Evolutionary conservation across 2,113 vertebrate genomes (phyloP).

Genomic region (Anolis sagrei): DNA sequence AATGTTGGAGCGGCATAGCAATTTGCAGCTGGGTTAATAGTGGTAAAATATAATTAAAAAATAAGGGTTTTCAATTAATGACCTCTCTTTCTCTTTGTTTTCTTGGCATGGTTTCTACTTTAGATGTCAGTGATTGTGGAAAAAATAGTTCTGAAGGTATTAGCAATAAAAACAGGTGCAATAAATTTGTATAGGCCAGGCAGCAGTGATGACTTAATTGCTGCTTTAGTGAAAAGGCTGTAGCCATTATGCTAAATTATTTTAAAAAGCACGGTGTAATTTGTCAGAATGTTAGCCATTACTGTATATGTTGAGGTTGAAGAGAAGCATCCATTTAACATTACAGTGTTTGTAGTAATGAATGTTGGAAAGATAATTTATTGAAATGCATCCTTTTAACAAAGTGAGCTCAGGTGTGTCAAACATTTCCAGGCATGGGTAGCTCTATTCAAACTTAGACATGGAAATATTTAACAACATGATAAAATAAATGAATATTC

Average conservation of each 20-base stretch:
- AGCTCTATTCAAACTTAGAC: conserved; percentile 17
- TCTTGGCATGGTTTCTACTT: conserved; percentile 63
- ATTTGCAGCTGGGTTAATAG: conserved; percentile 66
- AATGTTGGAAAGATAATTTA: conserved; percentile 51
- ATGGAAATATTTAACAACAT: conserved; percentile 23
- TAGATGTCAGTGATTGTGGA: conserved; percentile 59
- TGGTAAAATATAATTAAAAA: conserved; percentile 58
- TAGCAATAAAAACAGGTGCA: conserved; percentile 65
- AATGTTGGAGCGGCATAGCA: conserved; percentile 48
- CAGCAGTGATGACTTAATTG: conserved; percentile 75
- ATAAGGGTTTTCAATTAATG: conserved; percentile 64
- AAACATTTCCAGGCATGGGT: conserved; percentile 7
- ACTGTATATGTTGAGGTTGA: conserved; percentile 34
- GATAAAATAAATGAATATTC: conserved; percentile 25
- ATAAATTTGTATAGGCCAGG: conserved; percentile 69
- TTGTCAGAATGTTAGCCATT: conserved; percentile 69
- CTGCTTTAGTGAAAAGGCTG: conserved; percentile 70
- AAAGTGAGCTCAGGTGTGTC: conserved; percentile 24
- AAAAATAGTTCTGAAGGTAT: conserved; percentile 64
- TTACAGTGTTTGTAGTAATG: conserved; percentile 48
- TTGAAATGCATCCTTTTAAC: conserved; percentile 55
- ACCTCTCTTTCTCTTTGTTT: conserved; percentile 63
- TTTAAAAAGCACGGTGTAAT: conserved; percentile 69
- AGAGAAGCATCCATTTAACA: conserved; percentile 51
- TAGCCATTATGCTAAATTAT: conserved; percentile 75